Base-by-base conservation (phyloP, 2,888 invertebrate genomes). In the Pachliopta kotzebuea region DNA sequence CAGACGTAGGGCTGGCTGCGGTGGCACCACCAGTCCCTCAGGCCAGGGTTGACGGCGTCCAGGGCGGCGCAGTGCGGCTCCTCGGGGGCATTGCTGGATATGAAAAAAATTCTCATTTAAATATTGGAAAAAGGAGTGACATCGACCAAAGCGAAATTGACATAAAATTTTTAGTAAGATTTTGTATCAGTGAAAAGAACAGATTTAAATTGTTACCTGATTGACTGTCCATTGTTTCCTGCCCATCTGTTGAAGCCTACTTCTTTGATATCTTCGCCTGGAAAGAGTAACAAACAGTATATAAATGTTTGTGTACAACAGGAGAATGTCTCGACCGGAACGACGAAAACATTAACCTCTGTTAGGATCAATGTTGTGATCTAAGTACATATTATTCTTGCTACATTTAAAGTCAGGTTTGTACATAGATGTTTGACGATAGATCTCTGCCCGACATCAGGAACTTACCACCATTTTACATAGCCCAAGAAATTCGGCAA, bases 51-150 rank as follows among this genome's bases (percentile, higher is more conserved):
- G 4, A 67, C 24, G 0, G 84, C 81, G 56, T 88, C 89, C 54
- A 90, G 64, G 0, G 78, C 86, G 0, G 71, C 89, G 70, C 90
- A 90, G 70, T 88, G 90, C 0, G 90, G 90, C 58, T 86, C 85
- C 0, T 69, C 66, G 0, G 80, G 77, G 17, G 76, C 71, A 42
- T 76, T 69, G 65, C 86, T 89, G 77, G 8, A 45, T 20, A 58
- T 8, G 50, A n/a, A 14, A 26, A 58, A 8, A 17, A 7, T 31
- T 52, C 18, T 37, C 14, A 18, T 26, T 49, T 49, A 49, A 23
- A 18, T 37, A 42, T 18, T 45, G 8, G 7, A 52, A n/a, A 50
- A 21, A 1, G 20, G 9, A 7, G 9, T 20, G 6, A 49, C 49
- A 50, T 4, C 20, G 21, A 50, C 14, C 7, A 11, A 18, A 49